Conservation (phyloP, 2,888 invertebrate genomes). For the Caenorhabditis angaria region DNA sequence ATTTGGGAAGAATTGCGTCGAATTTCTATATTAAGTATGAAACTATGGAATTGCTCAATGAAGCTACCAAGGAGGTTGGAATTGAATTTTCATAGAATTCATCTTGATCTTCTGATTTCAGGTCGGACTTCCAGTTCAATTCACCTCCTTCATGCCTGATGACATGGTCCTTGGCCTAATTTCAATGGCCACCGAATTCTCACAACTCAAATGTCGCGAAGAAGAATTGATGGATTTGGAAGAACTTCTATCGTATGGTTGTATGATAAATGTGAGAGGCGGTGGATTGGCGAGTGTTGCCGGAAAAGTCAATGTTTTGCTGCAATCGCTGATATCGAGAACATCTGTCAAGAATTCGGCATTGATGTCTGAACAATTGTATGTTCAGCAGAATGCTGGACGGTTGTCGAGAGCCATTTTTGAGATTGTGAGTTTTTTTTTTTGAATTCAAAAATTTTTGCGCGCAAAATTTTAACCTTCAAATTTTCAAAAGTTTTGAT, state of each 20-base stretch:
- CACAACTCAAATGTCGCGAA: conserved; percentile 89
- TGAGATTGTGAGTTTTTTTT: conserved; percentile 47
- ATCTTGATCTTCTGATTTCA: too few relatives aligned
- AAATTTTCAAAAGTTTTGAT: conserved; percentile 2
- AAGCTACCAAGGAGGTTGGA: conserved; percentile 41
- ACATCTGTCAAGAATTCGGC: conserved; percentile 85
- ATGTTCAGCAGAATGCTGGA: conserved; percentile 81
- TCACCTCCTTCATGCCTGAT: conserved; percentile 75
- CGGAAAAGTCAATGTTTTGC: conserved; percentile 91
- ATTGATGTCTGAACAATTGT: conserved; percentile 86
- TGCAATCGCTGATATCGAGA: conserved; percentile 76
- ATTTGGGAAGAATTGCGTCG: conserved; percentile 93
- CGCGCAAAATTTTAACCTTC: neutral
- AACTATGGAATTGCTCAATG: conserved; percentile 80
- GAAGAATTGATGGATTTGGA: conserved; percentile 93
- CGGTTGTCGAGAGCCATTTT: conserved; percentile 53
- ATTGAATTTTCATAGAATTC: too few relatives aligned
- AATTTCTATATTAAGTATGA: conserved; percentile 96
- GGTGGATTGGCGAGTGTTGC: conserved; percentile 88
- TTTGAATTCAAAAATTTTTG: neutral
- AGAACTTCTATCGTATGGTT: conserved; percentile 80
- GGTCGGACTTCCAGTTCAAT: conserved; percentile 40
- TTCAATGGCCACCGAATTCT: conserved; percentile 90
- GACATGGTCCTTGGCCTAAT: conserved; percentile 81
- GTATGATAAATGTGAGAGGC: conserved; percentile 83